Percentiles rank a stretch among this genome's conserved stretches.
phyloP scores from a whole-genome alignment of 2,888 invertebrate species.

The Timema podura region DNA sequence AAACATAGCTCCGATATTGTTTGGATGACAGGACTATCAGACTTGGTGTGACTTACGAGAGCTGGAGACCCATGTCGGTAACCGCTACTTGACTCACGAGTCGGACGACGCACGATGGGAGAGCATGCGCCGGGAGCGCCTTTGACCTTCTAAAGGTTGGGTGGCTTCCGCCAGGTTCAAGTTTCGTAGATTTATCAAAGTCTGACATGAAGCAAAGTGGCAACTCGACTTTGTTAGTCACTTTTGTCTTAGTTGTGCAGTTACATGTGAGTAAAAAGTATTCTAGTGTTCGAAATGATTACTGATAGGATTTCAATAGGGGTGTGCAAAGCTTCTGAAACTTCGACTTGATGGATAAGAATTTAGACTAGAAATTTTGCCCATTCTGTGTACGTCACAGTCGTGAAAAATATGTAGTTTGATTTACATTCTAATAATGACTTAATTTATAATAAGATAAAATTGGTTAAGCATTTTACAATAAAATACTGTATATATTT shows the following conservation, averaged over 20 bases:
- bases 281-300: neutral
- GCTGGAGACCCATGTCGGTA: slow-evolving; percentile 74
- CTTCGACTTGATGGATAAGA: neutral
- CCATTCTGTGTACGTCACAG: no score
- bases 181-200: slow-evolving; percentile 25
- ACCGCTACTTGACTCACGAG: slow-evolving; percentile 85
- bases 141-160: slow-evolving; percentile 31
- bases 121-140: slow-evolving; percentile 46
- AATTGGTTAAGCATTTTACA: no score
- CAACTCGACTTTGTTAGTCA: neutral
- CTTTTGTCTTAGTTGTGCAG: neutral
- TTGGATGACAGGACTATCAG: slow-evolving; percentile 65
- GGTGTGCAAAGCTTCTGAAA: neutral
- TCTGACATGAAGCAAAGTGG: slow-evolving; percentile 12
- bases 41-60: slow-evolving; percentile 93
- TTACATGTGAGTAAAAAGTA: neutral
- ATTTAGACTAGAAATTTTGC: no score
- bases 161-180: slow-evolving; percentile 24
- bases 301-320: no score
- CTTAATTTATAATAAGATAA: no score
- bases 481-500: no score
- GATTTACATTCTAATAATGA: no score
- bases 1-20: no score
- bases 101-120: slow-evolving; percentile 92
- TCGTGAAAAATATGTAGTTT: no score